Conservation (phyloP, 64 coral and sea anemone genomes). For the Stichodactyla mertensii region DNA sequence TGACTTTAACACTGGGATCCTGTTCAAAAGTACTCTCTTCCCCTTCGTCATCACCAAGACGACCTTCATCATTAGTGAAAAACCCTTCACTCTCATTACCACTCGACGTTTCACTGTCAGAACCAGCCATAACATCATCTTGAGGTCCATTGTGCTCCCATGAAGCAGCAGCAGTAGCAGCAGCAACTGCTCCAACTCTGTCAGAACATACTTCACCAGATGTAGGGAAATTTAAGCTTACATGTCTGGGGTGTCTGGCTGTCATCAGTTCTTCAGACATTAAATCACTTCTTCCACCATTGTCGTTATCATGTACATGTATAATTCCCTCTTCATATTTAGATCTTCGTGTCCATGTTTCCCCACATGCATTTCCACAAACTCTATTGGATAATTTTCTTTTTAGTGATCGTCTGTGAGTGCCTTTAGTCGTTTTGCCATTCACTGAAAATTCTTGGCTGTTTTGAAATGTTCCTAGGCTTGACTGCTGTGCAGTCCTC, state of each 20-base stretch:
- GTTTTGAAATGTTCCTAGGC: constrained; percentile 2
- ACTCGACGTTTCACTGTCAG: constrained; percentile 39
- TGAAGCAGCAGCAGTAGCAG: neutral
- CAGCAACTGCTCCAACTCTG: neutral
- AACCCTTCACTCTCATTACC: constrained; percentile 82
- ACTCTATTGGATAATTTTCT: constrained; percentile 15
- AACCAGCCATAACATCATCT: constrained; percentile 35
- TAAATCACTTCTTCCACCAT: constrained; percentile 27
- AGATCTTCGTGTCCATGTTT: constrained; percentile 14
- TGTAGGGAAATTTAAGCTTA: neutral
- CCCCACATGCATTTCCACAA: constrained; percentile 3
- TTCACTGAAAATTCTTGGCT: neutral
- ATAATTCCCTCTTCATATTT: constrained; percentile 49
- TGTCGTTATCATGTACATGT: constrained; percentile 30
- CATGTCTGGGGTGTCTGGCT: constrained; percentile 23
- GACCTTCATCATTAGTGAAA: constrained; percentile 87
- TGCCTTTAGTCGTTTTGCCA: neutral
- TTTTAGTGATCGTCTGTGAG: neutral
- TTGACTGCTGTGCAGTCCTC: constrained; percentile 29
- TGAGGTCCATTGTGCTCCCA: neutral
- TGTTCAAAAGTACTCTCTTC: constrained; percentile 94
- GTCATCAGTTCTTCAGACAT: constrained; percentile 1
- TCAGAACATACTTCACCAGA: neutral
- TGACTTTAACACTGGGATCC: constrained; percentile 49
- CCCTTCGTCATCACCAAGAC: constrained; percentile 89